A percentile compares a stretch with the other conserved stretches of the same genome.
phyloP scores from a whole-genome alignment of 1,140 invertebrate genomes.

The Diachasmimorpha longicaudata region DNA sequence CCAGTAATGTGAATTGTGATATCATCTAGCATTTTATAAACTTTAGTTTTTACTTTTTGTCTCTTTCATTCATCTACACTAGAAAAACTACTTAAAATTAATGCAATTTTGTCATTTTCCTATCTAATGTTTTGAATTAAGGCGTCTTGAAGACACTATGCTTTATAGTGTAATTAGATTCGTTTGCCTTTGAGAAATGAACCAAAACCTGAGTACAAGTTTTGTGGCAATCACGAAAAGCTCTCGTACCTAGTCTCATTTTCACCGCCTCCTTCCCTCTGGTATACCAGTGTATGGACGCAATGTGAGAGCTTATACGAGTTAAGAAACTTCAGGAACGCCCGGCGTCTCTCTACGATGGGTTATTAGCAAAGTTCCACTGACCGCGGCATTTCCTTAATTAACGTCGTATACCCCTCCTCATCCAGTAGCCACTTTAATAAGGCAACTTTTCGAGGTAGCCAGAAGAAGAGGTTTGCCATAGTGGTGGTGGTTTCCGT shows the following conservation, averaged over 20 bases:
- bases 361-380: constrained; percentile 41
- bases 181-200: not conserved
- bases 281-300: not conserved
- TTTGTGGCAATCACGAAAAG: constrained; percentile 39
- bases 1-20: not conserved
- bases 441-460: constrained; percentile 30
- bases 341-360: constrained; percentile 12
- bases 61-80: not conserved
- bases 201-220: not conserved
- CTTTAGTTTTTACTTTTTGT: not conserved
- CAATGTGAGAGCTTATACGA: constrained; percentile 40
- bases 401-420: constrained; percentile 32
- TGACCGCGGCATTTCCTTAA: constrained; percentile 40
- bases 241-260: constrained; percentile 39
- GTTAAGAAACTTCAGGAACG: constrained; percentile 52
- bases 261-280: constrained; percentile 25
- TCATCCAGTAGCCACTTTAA: constrained; percentile 23
- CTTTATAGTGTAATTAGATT: not conserved
- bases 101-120: too few relatives aligned
- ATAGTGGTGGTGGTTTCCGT: constrained; percentile 15
- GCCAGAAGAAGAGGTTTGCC: constrained; percentile 20
- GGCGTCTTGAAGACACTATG: too few relatives aligned
- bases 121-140: too few relatives aligned
- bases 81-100: too few relatives aligned
- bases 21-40: not conserved